Evolutionary conservation across 1,140 invertebrate genomes (phyloP), one percentile per base, ranked within the genome.

Genomic region (Lasaia peninsularis): DNA sequence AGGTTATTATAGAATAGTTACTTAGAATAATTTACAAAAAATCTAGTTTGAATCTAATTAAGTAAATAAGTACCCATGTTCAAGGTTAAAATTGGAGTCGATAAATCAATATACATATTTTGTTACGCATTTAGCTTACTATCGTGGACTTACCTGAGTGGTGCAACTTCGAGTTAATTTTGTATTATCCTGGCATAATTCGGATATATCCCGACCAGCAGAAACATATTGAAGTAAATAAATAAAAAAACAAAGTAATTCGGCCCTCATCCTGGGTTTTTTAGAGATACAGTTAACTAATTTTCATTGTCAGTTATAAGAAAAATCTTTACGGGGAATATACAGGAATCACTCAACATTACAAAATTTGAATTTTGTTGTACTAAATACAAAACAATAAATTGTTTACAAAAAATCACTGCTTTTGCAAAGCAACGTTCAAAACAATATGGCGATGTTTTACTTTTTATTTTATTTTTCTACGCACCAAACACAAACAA

Each of bases 111-210:
- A 67, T n/a, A 44, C 52, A 33, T n/a, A 40, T 55, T 54, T 54
- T 40, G 34, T 40, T 20, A 63, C 56, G 52, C 24, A 28, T 28
- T 32, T 18, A 56, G 34, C 40, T 57, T 16, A 55, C 11, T 34
- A 52, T 63, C 18, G 35, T 52, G 32, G 20, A 52, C 58, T 52
- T 67, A 78, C 79, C 74, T 82, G 73, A 9, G 74, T 78, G 32
- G 71, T 78, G 56, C 80, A 83, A 65, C 73, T 80, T 16, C 69
- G 63, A 12, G 66, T 58, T 56, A 71, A 56, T 53, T 71, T 67
- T 6, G 70, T 76, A 24, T 72, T 73, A 12, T 76, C 75, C 37
- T 71, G 65, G 63, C 75, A 80, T 58, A 78, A 48, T 53, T 74
- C 70, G 49, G 40, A 44, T 44, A 65, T 64, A 63, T 67, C 65